Conservation (phyloP, 2,113 vertebrate genomes). For the Campylorhamphus procurvoides region DNA sequence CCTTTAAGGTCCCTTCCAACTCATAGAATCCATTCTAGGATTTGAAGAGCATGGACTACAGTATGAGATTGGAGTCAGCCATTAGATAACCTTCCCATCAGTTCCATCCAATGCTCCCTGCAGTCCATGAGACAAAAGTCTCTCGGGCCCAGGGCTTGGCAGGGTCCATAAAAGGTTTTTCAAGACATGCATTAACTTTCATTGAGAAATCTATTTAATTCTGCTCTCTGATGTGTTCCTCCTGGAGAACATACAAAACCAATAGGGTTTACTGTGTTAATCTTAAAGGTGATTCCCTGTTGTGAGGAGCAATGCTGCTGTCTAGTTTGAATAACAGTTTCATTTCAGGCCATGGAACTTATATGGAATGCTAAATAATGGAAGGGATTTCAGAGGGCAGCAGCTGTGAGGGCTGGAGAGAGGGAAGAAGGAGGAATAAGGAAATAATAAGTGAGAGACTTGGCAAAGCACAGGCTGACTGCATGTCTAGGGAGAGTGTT, state of each 20-base stretch:
- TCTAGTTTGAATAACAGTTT: neutral
- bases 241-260: neutral
- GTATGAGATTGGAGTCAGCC: neutral
- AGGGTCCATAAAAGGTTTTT: neutral
- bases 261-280: neutral
- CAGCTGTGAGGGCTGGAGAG: slow-evolving; percentile 17
- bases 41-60: neutral
- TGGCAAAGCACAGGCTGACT: neutral
- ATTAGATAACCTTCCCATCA: neutral
- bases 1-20: neutral
- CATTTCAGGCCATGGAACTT: neutral
- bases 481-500: neutral
- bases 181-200: neutral
- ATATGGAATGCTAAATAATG: neutral
- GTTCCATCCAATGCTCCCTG: neutral
- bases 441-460: slow-evolving; percentile 12
- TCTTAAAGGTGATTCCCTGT: neutral
- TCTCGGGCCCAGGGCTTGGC: neutral
- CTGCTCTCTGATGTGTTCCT: neutral
- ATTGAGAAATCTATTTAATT: neutral
- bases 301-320: neutral
- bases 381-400: neutral
- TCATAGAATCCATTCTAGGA: neutral
- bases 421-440: neutral
- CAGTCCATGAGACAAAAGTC: neutral